Percentiles rank a stretch among this genome's conserved stretches.
Conservation (phyloP, 1,140 invertebrate genomes). For the Aplysia californica region DNA sequence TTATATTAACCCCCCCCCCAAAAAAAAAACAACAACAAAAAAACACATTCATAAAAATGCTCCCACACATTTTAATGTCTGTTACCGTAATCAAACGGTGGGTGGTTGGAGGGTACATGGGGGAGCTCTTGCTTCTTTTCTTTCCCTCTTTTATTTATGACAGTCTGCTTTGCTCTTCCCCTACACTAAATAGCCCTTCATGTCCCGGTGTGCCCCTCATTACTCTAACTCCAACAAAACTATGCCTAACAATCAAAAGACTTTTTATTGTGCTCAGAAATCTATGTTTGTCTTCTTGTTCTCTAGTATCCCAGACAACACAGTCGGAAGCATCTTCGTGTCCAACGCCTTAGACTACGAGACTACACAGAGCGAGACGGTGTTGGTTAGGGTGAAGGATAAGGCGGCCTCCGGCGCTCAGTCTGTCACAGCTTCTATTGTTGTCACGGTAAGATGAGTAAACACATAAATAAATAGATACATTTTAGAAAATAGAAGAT, state of each 20-base stretch:
- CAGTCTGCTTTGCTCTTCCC: background rate
- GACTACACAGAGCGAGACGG: background rate
- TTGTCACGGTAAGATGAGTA: background rate
- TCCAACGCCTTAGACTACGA: slow-evolving; percentile 8
- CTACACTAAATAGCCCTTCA: background rate
- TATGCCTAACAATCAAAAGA: background rate
- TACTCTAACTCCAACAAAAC: too few species aligned
- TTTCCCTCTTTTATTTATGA: too few species aligned
- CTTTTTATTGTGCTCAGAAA: background rate
- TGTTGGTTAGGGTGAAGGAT: slow-evolving; percentile 6
- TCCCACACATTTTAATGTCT: too few species aligned
- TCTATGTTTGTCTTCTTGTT: background rate
- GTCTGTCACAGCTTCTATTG: background rate
- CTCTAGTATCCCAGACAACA: background rate
- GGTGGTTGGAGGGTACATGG: too few species aligned
- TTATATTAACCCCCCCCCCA: too few species aligned
- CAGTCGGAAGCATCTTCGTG: background rate
- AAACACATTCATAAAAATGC: too few species aligned
- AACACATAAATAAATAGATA: background rate
- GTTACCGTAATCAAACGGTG: too few species aligned
- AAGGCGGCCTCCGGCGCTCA: background rate
- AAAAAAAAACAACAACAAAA: too few species aligned
- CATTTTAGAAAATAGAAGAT: too few species aligned
- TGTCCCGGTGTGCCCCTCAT: too few species aligned
- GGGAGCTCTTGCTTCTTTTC: too few species aligned